Percentiles rank a stretch among this genome's conserved stretches.
Conservation (phyloP, 2,888 invertebrate genomes). For the Strigamia maritima region DNA sequence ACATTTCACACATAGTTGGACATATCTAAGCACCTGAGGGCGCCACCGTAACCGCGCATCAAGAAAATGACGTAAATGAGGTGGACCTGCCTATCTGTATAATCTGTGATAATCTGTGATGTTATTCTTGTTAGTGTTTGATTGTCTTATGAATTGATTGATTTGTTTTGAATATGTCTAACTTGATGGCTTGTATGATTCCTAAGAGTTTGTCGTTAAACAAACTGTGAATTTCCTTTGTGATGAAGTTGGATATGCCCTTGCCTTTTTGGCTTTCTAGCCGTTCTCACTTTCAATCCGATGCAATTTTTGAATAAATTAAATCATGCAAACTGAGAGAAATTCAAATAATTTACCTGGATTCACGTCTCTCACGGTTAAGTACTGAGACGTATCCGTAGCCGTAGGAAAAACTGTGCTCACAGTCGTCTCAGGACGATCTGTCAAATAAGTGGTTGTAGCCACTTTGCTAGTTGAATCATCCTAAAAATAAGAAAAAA, state of each 20-base stretch:
- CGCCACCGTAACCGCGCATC: too few species aligned
- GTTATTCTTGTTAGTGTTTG: neutral
- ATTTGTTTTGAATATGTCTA: neutral
- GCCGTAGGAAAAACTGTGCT: conserved; percentile 41
- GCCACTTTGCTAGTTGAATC: conserved; percentile 37
- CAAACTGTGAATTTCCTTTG: neutral
- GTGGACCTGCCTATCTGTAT: too few species aligned
- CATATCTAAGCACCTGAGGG: too few species aligned
- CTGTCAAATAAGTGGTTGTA: conserved; percentile 41
- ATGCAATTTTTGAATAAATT: neutral
- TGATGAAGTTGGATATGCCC: too few species aligned
- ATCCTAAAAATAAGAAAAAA: conserved; percentile 39
- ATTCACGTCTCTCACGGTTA: conserved; percentile 41
- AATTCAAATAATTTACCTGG: conserved; percentile 35
- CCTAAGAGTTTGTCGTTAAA: neutral
- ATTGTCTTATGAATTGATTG: neutral
- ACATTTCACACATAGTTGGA: too few species aligned
- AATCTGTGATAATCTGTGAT: too few species aligned
- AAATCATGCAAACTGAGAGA: neutral
- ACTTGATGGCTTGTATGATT: neutral
- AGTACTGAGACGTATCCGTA: conserved; percentile 39
- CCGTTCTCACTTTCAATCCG: neutral
- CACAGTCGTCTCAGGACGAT: conserved; percentile 40
- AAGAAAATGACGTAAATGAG: too few species aligned
- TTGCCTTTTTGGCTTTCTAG: too few species aligned